phyloP scores from a whole-genome alignment of 2,888 invertebrate species.

The Drosophila acutilabella region DNA sequence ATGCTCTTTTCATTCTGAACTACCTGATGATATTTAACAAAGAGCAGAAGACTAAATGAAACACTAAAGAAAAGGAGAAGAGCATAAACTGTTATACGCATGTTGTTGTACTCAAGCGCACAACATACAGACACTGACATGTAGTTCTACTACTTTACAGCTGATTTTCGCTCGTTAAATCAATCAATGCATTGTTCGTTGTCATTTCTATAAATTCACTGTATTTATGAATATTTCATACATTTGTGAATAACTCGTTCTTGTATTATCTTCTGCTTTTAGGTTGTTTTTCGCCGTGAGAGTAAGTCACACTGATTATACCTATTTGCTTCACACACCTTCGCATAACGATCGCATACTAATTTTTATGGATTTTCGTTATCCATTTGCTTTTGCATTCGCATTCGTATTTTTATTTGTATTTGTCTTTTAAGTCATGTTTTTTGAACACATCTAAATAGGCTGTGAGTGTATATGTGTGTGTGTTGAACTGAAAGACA shows the following conservation, averaged over 20 bases:
- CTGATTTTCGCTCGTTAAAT: neutral
- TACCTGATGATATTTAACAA: conserved; percentile 20
- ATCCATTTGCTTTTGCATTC: conserved; percentile 3
- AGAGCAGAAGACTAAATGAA: conserved; percentile 14
- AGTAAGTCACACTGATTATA: conserved; percentile 37
- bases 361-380: conserved; percentile 17
- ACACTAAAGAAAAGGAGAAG: conserved; percentile 1
- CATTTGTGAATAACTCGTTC: conserved; percentile 31
- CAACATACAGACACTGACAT: neutral
- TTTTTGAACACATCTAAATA: conserved; percentile 13
- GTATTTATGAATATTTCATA: neutral
- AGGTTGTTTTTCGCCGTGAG: conserved; percentile 8
- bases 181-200: neutral
- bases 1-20: conserved; percentile 28
- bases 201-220: neutral
- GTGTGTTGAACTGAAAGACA: conserved; percentile 2
- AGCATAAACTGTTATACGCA: conserved; percentile 5
- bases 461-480: neutral
- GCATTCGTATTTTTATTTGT: conserved; percentile 2
- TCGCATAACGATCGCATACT: conserved; percentile 27
- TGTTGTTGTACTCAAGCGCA: neutral
- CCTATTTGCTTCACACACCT: conserved; percentile 40
- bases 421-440: conserved; percentile 10
- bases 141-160: conserved; percentile 1
- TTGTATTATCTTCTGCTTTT: conserved; percentile 30